These are phyloP conservation scores for Cygnus buccinator DNA, from an alignment of 2,113 vertebrate species.

Conservation along the genomic window DNA sequence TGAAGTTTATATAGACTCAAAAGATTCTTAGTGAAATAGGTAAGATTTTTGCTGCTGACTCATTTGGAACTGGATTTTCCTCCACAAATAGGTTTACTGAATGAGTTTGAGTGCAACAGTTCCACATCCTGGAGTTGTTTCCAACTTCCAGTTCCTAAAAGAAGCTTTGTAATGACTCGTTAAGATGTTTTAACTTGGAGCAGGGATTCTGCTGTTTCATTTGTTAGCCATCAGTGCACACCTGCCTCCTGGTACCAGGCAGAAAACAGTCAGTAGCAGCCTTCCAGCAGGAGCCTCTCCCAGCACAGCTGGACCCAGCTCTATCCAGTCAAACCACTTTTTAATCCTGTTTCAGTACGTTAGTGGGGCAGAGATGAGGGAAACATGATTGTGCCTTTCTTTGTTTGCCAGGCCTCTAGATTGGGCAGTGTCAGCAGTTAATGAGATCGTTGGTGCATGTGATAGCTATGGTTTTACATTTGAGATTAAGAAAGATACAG, in stretches of 20 bases:
- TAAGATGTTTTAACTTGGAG: not conserved
- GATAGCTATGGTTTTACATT: not conserved
- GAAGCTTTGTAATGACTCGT: not conserved
- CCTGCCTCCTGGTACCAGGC: not conserved
- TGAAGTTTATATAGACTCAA: not conserved
- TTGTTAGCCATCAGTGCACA: not conserved
- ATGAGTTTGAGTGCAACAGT: not conserved
- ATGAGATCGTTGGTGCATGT: not conserved
- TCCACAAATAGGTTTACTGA: not conserved
- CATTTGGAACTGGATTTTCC: not conserved
- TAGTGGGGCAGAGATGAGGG: not conserved
- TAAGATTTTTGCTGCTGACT: not conserved
- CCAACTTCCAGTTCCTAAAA: not conserved
- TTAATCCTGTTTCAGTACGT: not conserved
- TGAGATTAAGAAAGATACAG: conserved; percentile 42
- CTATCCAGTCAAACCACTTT: not conserved
- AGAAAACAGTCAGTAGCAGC: not conserved
- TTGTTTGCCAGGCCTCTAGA: not conserved
- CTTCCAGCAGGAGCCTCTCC: not conserved
- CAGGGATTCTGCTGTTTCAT: not conserved
- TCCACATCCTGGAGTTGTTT: not conserved
- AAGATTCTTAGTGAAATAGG: not conserved
- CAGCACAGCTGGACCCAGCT: not conserved
- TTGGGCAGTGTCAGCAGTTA: not conserved
- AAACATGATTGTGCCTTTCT: not conserved